Evolutionary conservation across 2,113 vertebrate genomes (phyloP).

Genomic region (Octodon degus): DNA sequence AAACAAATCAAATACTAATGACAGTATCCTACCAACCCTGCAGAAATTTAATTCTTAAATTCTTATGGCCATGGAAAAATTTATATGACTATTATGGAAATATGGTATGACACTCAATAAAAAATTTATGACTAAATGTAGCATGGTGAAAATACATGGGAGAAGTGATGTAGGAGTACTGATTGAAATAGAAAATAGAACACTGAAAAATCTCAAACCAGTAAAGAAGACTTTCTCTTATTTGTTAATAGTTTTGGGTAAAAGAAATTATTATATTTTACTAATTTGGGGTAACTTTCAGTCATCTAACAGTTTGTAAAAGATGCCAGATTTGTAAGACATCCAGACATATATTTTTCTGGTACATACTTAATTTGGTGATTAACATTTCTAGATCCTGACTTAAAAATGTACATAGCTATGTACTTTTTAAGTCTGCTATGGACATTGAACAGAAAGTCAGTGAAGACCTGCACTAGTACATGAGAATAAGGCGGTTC

Average conservation of each 20-base stretch:
- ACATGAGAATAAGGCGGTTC: background rate
- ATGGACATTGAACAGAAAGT: background rate
- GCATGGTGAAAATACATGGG: background rate
- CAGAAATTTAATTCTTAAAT: constrained; percentile 2
- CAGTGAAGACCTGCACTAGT: background rate
- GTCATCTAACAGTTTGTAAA: background rate
- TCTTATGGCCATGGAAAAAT: background rate
- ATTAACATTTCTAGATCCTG: background rate
- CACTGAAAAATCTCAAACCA: background rate
- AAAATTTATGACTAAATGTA: background rate
- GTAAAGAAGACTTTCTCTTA: background rate
- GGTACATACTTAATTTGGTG: background rate
- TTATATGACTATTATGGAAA: background rate
- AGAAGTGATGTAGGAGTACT: background rate
- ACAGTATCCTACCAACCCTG: background rate
- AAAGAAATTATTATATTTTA: background rate
- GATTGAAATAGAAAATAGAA: background rate
- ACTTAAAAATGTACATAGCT: background rate
- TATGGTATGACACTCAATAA: background rate
- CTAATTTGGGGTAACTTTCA: background rate
- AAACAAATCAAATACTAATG: background rate
- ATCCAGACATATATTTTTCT: background rate
- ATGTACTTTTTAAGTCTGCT: background rate
- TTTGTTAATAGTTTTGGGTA: background rate
- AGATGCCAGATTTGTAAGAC: background rate